Percentiles rank a stretch among this genome's conserved stretches.
Conservation (phyloP, 1,140 invertebrate genomes). For the Drosophila pandora region DNA sequence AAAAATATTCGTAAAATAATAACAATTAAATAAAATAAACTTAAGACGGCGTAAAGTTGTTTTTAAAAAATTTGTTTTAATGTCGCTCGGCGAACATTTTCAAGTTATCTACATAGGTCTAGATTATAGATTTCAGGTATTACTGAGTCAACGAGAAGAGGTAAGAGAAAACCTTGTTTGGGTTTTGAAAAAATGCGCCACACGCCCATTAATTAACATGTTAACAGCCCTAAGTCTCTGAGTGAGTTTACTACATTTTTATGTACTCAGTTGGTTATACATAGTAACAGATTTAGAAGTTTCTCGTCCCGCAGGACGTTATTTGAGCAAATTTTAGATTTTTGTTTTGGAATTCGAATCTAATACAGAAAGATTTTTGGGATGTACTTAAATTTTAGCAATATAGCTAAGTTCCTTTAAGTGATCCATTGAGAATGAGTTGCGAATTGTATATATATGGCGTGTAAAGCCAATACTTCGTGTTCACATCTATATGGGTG, state of each 20-base stretch:
- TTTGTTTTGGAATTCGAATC: slow-evolving; percentile 52
- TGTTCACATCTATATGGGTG: slow-evolving; percentile 48
- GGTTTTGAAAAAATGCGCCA: slow-evolving; percentile 55
- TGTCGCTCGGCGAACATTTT: slow-evolving; percentile 58
- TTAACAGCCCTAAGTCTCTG: slow-evolving; percentile 80
- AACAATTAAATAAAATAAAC: slow-evolving; percentile 57
- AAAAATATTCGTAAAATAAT: slow-evolving; percentile 38
- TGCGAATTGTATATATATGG: slow-evolving; percentile 35
- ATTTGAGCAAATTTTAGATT: slow-evolving; percentile 41
- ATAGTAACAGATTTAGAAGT: slow-evolving; percentile 32
- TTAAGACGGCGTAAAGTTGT: slow-evolving; percentile 43
- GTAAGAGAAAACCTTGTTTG: slow-evolving; percentile 22
- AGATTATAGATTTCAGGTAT: slow-evolving; percentile 52
- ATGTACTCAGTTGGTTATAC: slow-evolving; percentile 33
- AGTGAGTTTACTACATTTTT: slow-evolving; percentile 66
- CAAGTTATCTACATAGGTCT: slow-evolving; percentile 39
- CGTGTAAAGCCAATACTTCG: slow-evolving; percentile 46
- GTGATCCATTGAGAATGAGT: slow-evolving; percentile 47
- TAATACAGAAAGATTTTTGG: slow-evolving; percentile 32
- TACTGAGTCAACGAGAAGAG: slow-evolving; percentile 33
- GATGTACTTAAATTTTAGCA: neutral
- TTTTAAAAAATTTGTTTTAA: slow-evolving; percentile 35
- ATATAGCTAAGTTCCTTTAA: neutral
- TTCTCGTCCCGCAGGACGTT: slow-evolving; percentile 20
- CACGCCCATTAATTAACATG: slow-evolving; percentile 73